Conservation (phyloP, 2,888 invertebrate genomes). For the Trachelus troglodyta region DNA sequence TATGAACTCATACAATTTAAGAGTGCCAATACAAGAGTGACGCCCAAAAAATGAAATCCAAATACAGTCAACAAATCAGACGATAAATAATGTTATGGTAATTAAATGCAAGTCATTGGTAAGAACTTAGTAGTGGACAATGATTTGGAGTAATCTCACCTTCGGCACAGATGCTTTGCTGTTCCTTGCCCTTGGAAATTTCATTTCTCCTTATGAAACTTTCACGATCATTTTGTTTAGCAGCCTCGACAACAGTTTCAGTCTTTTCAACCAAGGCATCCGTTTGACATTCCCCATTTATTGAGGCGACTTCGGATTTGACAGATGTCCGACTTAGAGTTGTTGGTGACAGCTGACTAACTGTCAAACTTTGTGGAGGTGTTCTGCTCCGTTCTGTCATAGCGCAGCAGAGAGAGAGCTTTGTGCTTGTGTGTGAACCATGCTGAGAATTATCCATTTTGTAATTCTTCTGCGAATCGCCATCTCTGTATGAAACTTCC, state of each 20-base stretch:
- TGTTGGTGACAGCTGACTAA: constrained; percentile 53
- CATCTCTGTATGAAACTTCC: constrained; percentile 52
- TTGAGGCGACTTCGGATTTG: constrained; percentile 52
- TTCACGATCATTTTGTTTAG: neutral
- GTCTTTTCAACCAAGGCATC: constrained; percentile 42
- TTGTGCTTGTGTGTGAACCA: constrained; percentile 59
- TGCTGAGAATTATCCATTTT: constrained; percentile 56
- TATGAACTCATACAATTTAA: constrained; percentile 3
- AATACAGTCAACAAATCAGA: neutral
- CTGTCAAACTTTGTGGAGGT: constrained; percentile 60
- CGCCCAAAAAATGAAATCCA: neutral
- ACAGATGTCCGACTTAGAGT: constrained; percentile 51
- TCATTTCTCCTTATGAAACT: constrained; percentile 3
- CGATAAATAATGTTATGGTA: neutral
- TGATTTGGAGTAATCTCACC: constrained; percentile 34
- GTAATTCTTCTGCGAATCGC: constrained; percentile 47
- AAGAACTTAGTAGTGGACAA: neutral
- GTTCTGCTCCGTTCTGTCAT: constrained; percentile 66
- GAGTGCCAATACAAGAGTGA: neutral
- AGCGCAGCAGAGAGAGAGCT: constrained; percentile 64
- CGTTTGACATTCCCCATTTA: constrained; percentile 48
- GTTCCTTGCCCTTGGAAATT: constrained; percentile 32
- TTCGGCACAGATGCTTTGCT: constrained; percentile 39
- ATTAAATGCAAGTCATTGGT: neutral
- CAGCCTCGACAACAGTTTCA: constrained; percentile 9